Evolutionary conservation across 2,888 invertebrate genomes (phyloP).

Genomic region (Eurois occulta): DNA sequence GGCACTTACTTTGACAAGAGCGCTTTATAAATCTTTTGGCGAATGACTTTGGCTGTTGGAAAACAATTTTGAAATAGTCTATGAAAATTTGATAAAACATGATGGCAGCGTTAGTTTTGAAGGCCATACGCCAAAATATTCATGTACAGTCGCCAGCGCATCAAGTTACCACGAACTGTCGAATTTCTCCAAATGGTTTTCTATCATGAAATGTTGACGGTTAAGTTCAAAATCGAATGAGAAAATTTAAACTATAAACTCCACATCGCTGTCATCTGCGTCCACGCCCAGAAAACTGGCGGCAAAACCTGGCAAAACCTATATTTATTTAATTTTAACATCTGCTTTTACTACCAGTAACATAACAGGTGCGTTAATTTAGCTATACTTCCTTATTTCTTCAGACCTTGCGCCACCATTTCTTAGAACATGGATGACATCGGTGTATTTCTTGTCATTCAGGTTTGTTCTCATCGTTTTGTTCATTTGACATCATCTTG

Average conservation of each 20-base stretch:
- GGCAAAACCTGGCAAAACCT: not conserved
- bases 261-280: not conserved
- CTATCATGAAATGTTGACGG: too few species aligned
- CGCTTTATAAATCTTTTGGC: not conserved
- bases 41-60: not conserved
- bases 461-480: constrained; percentile 23
- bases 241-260: not conserved
- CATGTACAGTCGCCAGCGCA: too few species aligned
- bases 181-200: too few species aligned
- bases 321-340: not conserved
- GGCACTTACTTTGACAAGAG: not conserved
- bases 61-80: not conserved
- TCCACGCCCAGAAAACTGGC: not conserved
- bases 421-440: constrained; percentile 43
- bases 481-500: constrained; percentile 51
- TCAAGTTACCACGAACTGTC: too few species aligned
- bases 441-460: constrained; percentile 9
- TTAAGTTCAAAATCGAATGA: too few species aligned
- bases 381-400: constrained; percentile 53
- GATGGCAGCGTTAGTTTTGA: not conserved
- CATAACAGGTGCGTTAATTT: not conserved
- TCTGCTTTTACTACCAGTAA: not conserved
- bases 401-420: constrained; percentile 28
- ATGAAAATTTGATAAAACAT: not conserved
- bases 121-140: not conserved